These are phyloP conservation scores for Tetraodon nigroviridis DNA, from an alignment of 2,113 vertebrate species.

Conservation along the genomic window DNA sequence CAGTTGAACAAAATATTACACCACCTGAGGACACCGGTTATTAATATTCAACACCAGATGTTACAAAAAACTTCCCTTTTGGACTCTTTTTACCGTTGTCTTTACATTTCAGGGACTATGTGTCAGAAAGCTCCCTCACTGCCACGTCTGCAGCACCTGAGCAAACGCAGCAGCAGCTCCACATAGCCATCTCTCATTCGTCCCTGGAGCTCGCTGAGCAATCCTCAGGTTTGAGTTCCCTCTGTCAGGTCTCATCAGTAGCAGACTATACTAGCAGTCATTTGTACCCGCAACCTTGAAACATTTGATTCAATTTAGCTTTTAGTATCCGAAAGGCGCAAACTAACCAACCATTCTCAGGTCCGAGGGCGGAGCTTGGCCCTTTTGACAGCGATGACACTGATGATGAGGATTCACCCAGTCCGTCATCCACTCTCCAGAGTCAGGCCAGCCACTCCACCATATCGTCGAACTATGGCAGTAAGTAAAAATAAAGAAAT, in stretches of 20 bases:
- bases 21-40: too few species aligned
- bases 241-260: too few species aligned
- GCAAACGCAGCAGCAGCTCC: slow-evolving; percentile 81
- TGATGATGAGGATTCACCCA: slow-evolving; percentile 93
- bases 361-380: slow-evolving; percentile 79
- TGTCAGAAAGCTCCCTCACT: slow-evolving; percentile 55
- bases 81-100: background rate
- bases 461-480: slow-evolving; percentile 93
- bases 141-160: slow-evolving; percentile 13
- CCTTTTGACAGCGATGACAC: slow-evolving; percentile 96
- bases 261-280: too few species aligned
- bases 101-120: slow-evolving; percentile 71
- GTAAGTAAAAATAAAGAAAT: slow-evolving; percentile 75
- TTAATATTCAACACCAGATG: too few species aligned
- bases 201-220: slow-evolving; percentile 83
- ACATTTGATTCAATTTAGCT: background rate
- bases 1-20: too few species aligned
- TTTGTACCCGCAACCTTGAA: too few species aligned
- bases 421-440: slow-evolving; percentile 93
- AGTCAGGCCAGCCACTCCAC: slow-evolving; percentile 97
- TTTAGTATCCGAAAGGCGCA: background rate
- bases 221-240: slow-evolving; percentile 55
- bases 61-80: too few species aligned
- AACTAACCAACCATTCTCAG: slow-evolving; percentile 12
- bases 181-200: slow-evolving; percentile 92